Evolutionary conservation across 1,140 invertebrate genomes (phyloP), one percentile per base, ranked within the genome.

Genomic region (Stegodyphus mimosarum): DNA sequence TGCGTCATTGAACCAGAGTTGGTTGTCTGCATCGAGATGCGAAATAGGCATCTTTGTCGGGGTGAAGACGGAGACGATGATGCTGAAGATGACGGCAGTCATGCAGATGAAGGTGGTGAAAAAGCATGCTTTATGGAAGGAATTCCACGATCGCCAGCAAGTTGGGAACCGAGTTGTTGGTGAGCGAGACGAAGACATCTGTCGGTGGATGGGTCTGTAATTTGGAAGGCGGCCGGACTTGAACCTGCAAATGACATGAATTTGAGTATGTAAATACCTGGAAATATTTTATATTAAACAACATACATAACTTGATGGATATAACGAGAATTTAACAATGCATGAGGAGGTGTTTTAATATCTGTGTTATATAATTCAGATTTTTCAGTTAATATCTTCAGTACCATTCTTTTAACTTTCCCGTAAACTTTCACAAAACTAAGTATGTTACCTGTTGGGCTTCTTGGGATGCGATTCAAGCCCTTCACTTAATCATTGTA

Each of bases 1-100:
- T 74, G 93, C 93, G 11, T 95, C 95, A 91, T 95, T 94, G 91
- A 95, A 95, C 95, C 95, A 97, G 78, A 94, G 91, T 53, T 93
- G 94, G 51, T 81, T 15, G 7, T 60, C 76, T 11, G 7, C 6
- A 2, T 17, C 49, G 4, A 5, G 53, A 77, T 51, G 75, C 17
- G 55, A 60, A 2, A 15, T 13, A 7, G 64, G 7, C n/a, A 53
- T 52, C 11, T n/a, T 6, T 11, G 33, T 49, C 6, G 79, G n/a
- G 7, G 55, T 72, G 70, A 18, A 51, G 52, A 51, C 53, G 9
- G 49, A 71, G 6, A 73, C 13, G n/a, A 73, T 55, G 7, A 13
- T 33, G 7, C 33, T 11, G 33, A 73, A 73, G 15, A 18, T 52
- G 51, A 83, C 6, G 18, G 18, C 48, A 33, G 17, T 10, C 11